A percentile compares a stretch with the other conserved stretches of the same genome.
phyloP scores from a whole-genome alignment of 2,888 invertebrate genomes.

The Aphidoletes aphidimyza region DNA sequence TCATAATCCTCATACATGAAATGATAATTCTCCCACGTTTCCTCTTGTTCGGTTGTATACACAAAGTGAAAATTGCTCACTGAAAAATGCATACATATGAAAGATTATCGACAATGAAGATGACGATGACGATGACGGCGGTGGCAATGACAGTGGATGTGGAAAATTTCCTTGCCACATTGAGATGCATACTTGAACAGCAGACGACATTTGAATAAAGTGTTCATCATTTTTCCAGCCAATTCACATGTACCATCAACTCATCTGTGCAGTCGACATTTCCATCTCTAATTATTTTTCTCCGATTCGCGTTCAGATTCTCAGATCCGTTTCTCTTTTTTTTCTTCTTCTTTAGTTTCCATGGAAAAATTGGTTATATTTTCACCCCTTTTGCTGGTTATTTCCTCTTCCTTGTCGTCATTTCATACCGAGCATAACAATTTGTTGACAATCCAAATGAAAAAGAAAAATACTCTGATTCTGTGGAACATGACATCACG shows the following conservation, averaged over 20 bases:
- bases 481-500: not conserved
- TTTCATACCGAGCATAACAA: not conserved
- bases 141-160: no score
- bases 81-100: conserved; percentile 31
- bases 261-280: not conserved
- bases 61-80: not conserved
- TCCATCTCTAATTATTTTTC: conserved; percentile 24
- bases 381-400: no score
- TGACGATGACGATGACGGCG: no score
- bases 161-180: not conserved
- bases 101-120: conserved; percentile 1
- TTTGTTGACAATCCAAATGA: not conserved
- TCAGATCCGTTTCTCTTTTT: no score
- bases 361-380: not conserved
- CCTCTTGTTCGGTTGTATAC: not conserved
- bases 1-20: conserved; percentile 5
- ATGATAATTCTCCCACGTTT: conserved; percentile 19
- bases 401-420: no score
- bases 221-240: not conserved
- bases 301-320: not conserved
- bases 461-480: not conserved
- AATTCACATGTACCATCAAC: not conserved
- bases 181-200: not conserved
- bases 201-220: not conserved
- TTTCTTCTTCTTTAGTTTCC: no score